phyloP scores from a whole-genome alignment of 2,113 vertebrate species.

The Synchiropus splendidus region DNA sequence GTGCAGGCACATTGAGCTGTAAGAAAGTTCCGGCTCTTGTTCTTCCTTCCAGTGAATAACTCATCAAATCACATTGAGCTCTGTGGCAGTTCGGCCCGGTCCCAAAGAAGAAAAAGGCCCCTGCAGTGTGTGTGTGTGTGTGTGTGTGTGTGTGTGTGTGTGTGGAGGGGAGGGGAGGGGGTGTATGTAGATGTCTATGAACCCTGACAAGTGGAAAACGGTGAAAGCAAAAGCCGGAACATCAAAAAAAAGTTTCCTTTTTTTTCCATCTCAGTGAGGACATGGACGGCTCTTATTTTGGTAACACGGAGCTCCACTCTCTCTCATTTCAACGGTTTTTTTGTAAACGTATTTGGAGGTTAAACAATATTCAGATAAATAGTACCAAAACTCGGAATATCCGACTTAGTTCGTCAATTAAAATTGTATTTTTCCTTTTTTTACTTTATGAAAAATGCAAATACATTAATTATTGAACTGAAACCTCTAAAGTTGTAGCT shows the following conservation, averaged over 20 bases:
- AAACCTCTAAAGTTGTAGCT: too few relatives aligned
- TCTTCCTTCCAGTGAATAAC: conserved; percentile 41
- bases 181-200: conserved; percentile 41
- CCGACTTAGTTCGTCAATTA: too few relatives aligned
- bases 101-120: conserved; percentile 29
- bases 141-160: conserved; percentile 3
- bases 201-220: conserved; percentile 56
- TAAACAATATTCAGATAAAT: too few relatives aligned
- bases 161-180: background rate
- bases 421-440: too few relatives aligned
- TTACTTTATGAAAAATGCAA: too few relatives aligned
- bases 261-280: conserved; percentile 17
- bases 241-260: conserved; percentile 25
- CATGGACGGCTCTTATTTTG: background rate
- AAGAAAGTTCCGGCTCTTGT: conserved; percentile 15
- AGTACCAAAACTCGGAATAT: too few relatives aligned
- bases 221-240: conserved; percentile 46
- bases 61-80: conserved; percentile 45
- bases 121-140: conserved; percentile 15
- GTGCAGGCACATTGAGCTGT: background rate
- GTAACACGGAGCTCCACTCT: background rate
- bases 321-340: too few relatives aligned
- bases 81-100: conserved; percentile 27
- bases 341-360: too few relatives aligned
- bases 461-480: too few relatives aligned